phyloP scores from a whole-genome alignment of 2,797 vertebrate genomes.

The Emys orbicularis region DNA sequence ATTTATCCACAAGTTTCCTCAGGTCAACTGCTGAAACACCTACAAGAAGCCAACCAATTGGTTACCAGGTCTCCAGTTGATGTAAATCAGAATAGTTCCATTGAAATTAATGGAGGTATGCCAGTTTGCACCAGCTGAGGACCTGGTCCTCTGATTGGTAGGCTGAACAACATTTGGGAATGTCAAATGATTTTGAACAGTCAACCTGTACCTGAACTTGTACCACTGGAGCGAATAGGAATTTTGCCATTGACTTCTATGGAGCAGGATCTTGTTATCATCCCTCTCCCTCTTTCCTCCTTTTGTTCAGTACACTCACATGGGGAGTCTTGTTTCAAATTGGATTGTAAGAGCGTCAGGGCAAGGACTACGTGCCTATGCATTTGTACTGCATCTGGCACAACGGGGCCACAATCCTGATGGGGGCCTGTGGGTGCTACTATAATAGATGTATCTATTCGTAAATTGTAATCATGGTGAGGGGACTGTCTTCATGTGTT shows the following conservation, averaged over 20 bases:
- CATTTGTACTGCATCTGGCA: not conserved
- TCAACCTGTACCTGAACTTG: not conserved
- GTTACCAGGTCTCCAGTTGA: not conserved
- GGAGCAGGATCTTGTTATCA: not conserved
- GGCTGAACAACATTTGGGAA: not conserved
- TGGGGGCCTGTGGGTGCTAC: not conserved
- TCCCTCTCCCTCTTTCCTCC: not conserved
- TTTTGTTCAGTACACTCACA: no score
- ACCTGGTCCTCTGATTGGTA: not conserved
- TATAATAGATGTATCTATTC: not conserved
- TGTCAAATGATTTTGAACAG: not conserved
- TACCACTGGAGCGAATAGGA: not conserved
- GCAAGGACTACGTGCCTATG: not conserved
- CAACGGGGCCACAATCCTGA: not conserved
- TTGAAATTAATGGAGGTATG: not conserved
- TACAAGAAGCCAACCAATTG: not conserved
- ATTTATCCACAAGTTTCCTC: not conserved
- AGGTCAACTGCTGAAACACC: not conserved
- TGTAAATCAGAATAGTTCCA: not conserved
- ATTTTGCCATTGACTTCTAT: not conserved
- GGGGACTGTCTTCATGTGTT: no score
- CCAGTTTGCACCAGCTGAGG: fast-evolving
- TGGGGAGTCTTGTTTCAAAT: not conserved
- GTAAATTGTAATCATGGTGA: no score
- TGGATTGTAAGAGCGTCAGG: not conserved